phyloP scores from a whole-genome alignment of 2,888 invertebrate genomes.

The Cephus sareptanus region DNA sequence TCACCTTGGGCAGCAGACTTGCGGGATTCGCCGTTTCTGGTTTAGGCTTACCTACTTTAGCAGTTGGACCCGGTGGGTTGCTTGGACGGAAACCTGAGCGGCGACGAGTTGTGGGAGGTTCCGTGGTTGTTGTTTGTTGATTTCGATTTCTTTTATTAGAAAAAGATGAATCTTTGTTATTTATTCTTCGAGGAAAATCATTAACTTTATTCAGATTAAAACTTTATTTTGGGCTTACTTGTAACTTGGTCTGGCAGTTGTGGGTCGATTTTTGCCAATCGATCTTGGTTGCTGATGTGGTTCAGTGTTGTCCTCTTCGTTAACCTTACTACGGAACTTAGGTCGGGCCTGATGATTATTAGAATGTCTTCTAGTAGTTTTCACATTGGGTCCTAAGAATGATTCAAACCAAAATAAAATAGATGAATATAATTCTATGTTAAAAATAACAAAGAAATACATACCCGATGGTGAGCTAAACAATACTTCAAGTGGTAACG shows the following conservation, averaged over 20 bases:
- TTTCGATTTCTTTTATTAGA: slow-evolving; percentile 29
- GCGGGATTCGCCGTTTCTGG: slow-evolving; percentile 69
- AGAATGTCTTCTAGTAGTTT: slow-evolving; percentile 51
- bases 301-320: slow-evolving; percentile 53
- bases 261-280: slow-evolving; percentile 53
- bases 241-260: slow-evolving; percentile 60
- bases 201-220: background rate
- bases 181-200: background rate
- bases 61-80: slow-evolving; percentile 68
- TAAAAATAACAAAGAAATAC: slow-evolving; percentile 6
- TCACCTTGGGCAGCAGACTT: slow-evolving; percentile 81
- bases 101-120: slow-evolving; percentile 50
- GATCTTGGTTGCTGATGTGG: slow-evolving; percentile 44
- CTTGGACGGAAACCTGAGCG: slow-evolving; percentile 78
- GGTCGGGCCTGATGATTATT: slow-evolving; percentile 41
- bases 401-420: background rate
- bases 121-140: slow-evolving; percentile 51
- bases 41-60: slow-evolving; percentile 54
- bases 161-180: background rate
- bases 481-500: slow-evolving; percentile 69
- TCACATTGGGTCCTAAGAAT: slow-evolving; percentile 36
- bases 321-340: slow-evolving; percentile 60
- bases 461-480: slow-evolving; percentile 67
- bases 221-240: slow-evolving; percentile 58
- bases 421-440: background rate